Base-by-base conservation (phyloP, 2,797 vertebrate genomes). In the Setipinna tenuifilis region DNA sequence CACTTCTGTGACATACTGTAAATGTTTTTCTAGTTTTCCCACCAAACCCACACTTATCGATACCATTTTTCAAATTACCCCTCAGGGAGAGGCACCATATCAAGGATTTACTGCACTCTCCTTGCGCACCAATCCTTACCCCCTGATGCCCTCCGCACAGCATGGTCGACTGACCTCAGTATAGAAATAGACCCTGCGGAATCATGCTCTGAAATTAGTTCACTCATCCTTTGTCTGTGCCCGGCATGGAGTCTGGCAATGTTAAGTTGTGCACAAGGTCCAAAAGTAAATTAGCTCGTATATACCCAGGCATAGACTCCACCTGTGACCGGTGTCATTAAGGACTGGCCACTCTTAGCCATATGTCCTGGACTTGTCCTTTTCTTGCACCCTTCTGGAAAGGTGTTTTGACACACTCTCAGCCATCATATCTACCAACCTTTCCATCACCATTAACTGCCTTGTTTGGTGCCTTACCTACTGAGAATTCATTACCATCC, bases 301-400 rank as follows among this genome's bases (percentile, higher is more conserved):
- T 83, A 25, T 59, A 7, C 7, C 28, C 82, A 19, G 82, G 57
- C 21, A 3, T 28, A 35, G 58, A 83, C 19, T 35, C 31, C 10
- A 61, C 11, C 31, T 83, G 82, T 61, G 82, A 62, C 3, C 1
- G 21, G n/a, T 83, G 57, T 10, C 57, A 83, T 35, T 35, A 58
- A 58, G 81, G 81, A 31, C 50, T 23, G 11, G 82, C 54, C 25
- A 31, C 9, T 83, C 50, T 82, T 17, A 14, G 14, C 12, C 82
- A 83, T 31, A 58, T 82, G 50, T 82, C 58, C 25, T 82, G 81
- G 50, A 7, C 82, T 14, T 41, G 82, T 83, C 82, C 82, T 61
- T 25, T 0, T 9, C 54, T 83, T 19, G 6, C 28, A 0, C 17
- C 6, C 1, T 83, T 83, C 19, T 83, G 57, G 57, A 23, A 61